Percentiles rank a stretch among this genome's conserved stretches.
These are phyloP conservation scores for Myotis yumanensis DNA, from an alignment of 2,113 vertebrate genomes.

Conservation along the genomic window DNA sequence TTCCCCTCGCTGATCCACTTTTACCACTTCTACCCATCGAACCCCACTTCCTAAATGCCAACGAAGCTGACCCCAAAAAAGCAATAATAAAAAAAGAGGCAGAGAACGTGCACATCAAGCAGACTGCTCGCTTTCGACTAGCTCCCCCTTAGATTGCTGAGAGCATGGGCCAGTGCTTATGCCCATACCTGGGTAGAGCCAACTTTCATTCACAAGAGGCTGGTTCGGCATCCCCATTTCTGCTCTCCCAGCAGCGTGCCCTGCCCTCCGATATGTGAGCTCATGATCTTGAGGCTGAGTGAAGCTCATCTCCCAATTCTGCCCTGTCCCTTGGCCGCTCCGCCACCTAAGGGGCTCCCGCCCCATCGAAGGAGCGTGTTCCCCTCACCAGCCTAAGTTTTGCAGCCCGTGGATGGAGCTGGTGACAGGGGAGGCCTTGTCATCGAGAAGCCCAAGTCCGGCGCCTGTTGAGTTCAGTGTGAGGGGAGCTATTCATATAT, in stretches of 20 bases:
- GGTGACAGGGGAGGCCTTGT: conserved; percentile 64
- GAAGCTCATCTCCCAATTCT: conserved; percentile 1
- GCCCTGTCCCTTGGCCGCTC: not conserved
- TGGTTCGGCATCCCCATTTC: not conserved
- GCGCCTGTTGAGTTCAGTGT: conserved; percentile 70
- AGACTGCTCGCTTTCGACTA: not conserved
- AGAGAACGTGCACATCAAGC: not conserved
- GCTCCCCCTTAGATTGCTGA: not conserved
- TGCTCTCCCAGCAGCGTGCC: not conserved
- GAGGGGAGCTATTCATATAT: conserved; percentile 80
- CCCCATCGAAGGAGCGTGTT: not conserved
- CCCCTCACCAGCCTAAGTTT: conserved; percentile 51
- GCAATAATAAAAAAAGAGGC: not conserved
- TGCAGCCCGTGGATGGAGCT: conserved; percentile 36
- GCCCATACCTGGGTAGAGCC: not conserved
- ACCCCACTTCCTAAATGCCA: not conserved
- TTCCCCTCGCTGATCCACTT: not conserved
- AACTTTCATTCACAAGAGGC: not conserved
- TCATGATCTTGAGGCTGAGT: conserved; percentile 22
- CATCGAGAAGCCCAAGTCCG: conserved; percentile 61
- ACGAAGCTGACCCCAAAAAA: not conserved
- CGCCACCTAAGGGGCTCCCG: conserved; percentile 49
- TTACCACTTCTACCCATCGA: not conserved
- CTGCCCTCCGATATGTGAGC: not conserved
- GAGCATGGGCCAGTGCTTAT: not conserved